Percentiles rank a stretch among this genome's conserved stretches.
Evolutionary conservation across 1,140 invertebrate genomes (phyloP).

Genomic region (Drosophila melanica): DNA sequence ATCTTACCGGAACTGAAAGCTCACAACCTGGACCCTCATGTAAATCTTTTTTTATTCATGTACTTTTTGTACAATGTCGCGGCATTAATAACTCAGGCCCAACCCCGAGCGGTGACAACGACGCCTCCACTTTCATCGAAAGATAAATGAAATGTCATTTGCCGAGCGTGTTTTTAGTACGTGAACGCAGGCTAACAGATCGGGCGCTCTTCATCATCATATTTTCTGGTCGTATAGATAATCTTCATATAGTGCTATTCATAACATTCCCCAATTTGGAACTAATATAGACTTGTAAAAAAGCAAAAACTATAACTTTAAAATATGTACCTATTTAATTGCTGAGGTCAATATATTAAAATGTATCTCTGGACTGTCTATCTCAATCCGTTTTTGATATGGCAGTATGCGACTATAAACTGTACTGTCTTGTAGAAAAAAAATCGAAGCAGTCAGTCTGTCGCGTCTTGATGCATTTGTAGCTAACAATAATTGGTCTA

Average conservation of each 20-base stretch:
- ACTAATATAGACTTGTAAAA: slow-evolving; percentile 4
- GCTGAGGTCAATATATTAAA: too few relatives aligned
- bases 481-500: slow-evolving; percentile 44
- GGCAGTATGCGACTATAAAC: too few relatives aligned
- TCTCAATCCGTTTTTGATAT: too few relatives aligned
- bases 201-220: slow-evolving; percentile 29
- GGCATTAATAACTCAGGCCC: slow-evolving; percentile 64
- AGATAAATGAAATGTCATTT: slow-evolving; percentile 79
- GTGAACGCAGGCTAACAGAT: slow-evolving; percentile 26
- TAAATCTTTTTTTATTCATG: slow-evolving; percentile 7
- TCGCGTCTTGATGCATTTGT: slow-evolving; percentile 2
- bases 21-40: slow-evolving; percentile 21
- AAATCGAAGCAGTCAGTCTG: not conserved
- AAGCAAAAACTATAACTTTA: not conserved
- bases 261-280: slow-evolving; percentile 2
- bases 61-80: slow-evolving; percentile 23
- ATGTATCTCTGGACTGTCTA: too few relatives aligned
- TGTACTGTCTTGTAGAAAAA: not conserved
- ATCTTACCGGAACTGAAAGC: slow-evolving; percentile 69
- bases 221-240: not conserved
- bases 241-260: not conserved
- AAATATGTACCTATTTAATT: too few relatives aligned
- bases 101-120: slow-evolving; percentile 2
- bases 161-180: slow-evolving; percentile 23
- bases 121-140: slow-evolving; percentile 40